Evolutionary conservation across 2,888 invertebrate species (phyloP).

Genomic region (Malachius bipustulatus): DNA sequence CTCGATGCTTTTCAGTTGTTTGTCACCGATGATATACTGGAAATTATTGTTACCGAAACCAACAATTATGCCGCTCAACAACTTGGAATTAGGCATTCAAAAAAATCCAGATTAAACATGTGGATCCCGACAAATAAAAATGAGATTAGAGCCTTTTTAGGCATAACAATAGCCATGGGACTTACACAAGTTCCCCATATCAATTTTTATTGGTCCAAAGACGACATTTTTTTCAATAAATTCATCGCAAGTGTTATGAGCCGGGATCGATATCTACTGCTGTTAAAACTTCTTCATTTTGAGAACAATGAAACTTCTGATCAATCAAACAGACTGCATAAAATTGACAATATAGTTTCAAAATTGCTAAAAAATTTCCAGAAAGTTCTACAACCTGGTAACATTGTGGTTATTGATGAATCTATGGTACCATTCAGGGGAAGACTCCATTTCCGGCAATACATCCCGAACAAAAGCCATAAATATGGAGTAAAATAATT

Average conservation of each 20-base stretch:
- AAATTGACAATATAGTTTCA: constrained; percentile 2
- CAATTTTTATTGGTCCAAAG: constrained; percentile 8
- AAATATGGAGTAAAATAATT: constrained; percentile 4
- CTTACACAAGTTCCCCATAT: constrained; percentile 1
- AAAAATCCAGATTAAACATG: neutral
- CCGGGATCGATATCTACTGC: constrained; percentile 5
- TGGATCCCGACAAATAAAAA: neutral
- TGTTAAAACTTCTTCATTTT: constrained; percentile 7
- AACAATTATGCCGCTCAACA: neutral
- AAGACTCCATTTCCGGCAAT: constrained; percentile 8
- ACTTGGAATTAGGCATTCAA: neutral
- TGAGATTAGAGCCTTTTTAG: neutral
- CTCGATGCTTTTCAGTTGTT: neutral
- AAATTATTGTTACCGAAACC: neutral
- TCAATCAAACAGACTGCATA: constrained; percentile 2
- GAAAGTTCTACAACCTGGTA: constrained; percentile 7
- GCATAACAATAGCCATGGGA: neutral
- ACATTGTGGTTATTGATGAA: constrained; percentile 10
- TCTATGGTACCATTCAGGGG: constrained; percentile 12
- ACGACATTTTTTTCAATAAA: constrained; percentile 6
- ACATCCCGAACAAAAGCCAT: constrained; percentile 11
- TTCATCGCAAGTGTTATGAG: constrained; percentile 2
- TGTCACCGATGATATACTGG: neutral
- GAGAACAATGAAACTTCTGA: constrained; percentile 6
- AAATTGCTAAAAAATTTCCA: constrained; percentile 4